Percentiles rank a stretch among this genome's conserved stretches.
These are phyloP conservation scores for Teleiodes luculella DNA, from an alignment of 2,888 invertebrate species.

Conservation along the genomic window DNA sequence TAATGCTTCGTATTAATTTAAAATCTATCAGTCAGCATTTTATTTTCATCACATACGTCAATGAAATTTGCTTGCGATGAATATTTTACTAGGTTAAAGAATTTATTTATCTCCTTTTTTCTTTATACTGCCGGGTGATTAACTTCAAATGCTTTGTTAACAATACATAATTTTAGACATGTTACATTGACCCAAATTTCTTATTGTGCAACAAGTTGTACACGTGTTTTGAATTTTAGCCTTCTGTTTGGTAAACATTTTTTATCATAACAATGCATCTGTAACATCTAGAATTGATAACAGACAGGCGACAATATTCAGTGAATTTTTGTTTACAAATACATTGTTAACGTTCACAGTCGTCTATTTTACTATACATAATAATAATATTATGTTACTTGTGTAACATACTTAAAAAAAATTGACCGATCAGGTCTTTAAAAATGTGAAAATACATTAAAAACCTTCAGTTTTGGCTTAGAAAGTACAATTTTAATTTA, in stretches of 20 bases:
- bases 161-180: neutral
- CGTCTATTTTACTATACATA: no score
- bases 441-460: no score
- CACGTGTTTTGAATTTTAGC: conserved; percentile 4
- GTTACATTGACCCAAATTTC: conserved; percentile 13
- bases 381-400: no score
- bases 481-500: no score
- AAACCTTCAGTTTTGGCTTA: no score
- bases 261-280: neutral
- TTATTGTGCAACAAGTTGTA: conserved; percentile 1
- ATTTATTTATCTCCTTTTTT: neutral
- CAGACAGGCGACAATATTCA: neutral
- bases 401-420: no score
- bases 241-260: neutral
- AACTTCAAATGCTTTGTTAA: no score
- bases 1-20: neutral
- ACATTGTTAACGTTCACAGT: neutral
- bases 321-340: neutral
- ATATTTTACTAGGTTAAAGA: neutral
- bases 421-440: no score
- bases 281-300: neutral
- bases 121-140: no score
- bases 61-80: neutral
- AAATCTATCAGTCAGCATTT: neutral
- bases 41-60: neutral